Conservation (phyloP, 1,140 invertebrate genomes). For the Cheumatopsyche charites region DNA sequence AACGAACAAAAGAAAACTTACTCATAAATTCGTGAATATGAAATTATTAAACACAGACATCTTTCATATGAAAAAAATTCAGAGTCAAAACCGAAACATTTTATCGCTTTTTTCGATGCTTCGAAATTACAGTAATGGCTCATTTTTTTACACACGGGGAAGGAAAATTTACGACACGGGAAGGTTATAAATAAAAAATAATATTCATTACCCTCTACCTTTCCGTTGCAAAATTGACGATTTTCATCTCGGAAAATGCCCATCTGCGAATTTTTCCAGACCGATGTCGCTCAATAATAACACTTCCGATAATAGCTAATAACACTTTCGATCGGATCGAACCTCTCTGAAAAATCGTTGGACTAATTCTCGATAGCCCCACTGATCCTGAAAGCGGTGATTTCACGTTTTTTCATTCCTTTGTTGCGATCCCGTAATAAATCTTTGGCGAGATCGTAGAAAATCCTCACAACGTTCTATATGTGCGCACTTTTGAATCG, state of each 20-base stretch:
- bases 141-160: neutral
- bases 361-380: neutral
- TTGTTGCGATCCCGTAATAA: slow-evolving; percentile 3
- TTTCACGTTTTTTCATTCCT: neutral
- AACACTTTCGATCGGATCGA: too few species aligned
- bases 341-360: slow-evolving; percentile 6
- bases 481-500: too few species aligned
- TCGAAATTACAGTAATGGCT: slow-evolving; percentile 14
- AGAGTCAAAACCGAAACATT: neutral
- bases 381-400: neutral
- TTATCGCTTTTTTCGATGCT: slow-evolving; percentile 8
- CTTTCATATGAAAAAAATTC: too few species aligned
- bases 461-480: neutral
- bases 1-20: too few species aligned
- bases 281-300: too few species aligned
- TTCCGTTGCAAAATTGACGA: neutral
- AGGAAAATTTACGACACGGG: neutral
- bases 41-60: too few species aligned
- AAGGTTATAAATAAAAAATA: slow-evolving; percentile 18
- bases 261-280: too few species aligned
- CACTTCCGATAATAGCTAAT: too few species aligned
- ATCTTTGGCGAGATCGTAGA: neutral
- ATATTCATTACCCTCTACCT: neutral
- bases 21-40: too few species aligned
- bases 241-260: too few species aligned